Evolutionary conservation across 2,888 invertebrate species (phyloP).

Genomic region (Tachina fera): DNA sequence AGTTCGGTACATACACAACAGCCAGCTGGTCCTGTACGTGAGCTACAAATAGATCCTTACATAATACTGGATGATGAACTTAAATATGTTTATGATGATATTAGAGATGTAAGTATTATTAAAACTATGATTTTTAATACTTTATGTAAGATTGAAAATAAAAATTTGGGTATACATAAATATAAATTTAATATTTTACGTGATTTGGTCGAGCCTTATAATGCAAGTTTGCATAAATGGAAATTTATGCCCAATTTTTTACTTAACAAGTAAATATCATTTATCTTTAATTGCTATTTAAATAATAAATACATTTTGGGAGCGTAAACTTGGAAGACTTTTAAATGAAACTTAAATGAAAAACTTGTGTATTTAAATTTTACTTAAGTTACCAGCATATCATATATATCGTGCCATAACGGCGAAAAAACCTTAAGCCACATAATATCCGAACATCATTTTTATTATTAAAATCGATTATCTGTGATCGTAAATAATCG

Average conservation of each 20-base stretch:
- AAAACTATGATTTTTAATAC: background rate
- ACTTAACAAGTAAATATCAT: background rate
- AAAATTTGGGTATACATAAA: background rate
- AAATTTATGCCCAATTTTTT: background rate
- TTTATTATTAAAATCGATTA: too few relatives aligned
- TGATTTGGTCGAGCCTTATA: background rate
- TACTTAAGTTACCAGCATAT: background rate
- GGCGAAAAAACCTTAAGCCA: too few relatives aligned
- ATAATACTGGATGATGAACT: slow-evolving; percentile 93
- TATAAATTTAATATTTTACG: slow-evolving; percentile 5
- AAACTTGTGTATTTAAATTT: background rate
- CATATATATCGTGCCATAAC: too few relatives aligned
- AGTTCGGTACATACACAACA: slow-evolving; percentile 91
- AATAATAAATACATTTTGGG: background rate
- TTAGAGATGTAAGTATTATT: slow-evolving; percentile 88
- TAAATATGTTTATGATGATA: slow-evolving; percentile 92
- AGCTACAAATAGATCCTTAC: slow-evolving; percentile 93
- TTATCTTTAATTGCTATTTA: background rate
- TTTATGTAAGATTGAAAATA: background rate
- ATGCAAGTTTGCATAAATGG: background rate
- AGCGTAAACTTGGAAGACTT: background rate
- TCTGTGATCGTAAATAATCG: too few relatives aligned
- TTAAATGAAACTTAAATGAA: background rate
- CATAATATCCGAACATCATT: too few relatives aligned
- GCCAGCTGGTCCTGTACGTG: slow-evolving; percentile 89